Evolutionary conservation across 2,888 invertebrate species (phyloP), one percentile per base, ranked within the genome.

Genomic region (Mesochorus sp.): DNA sequence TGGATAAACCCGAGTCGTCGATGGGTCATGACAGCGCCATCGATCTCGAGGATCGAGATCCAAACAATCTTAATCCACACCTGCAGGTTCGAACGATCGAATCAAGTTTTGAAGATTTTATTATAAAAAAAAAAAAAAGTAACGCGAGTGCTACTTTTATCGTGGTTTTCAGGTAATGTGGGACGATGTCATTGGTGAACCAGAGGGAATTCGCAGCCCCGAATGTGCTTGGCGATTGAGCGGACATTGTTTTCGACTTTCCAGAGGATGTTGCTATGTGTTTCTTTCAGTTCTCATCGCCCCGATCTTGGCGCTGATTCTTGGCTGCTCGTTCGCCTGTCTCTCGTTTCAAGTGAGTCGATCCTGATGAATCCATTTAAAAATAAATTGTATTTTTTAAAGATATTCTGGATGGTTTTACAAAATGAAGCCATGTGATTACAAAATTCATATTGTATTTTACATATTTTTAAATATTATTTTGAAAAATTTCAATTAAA

Each of bases 101-200:
- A 51, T 49, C 24, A 51, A 14, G 26, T 67, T 80, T 75, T 61
- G 76, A 12, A 2, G 12, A 17, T 6, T 12, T 39, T 4, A 24
- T 10, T 0, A 21, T 4, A 21, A 12, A 10, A 24, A 17, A 3
- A 51, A 42, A 17, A 26, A n/a, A 44, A 61, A 70, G 28, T 24
- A 0, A 55, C 8, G n/a, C n/a, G 2, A 34, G 21, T 10, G 8
- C n/a, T 39, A 17, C 37, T 12, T 59, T 24, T 5, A 39, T 12
- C 19, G 34, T 76, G 73, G 53, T 61, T 74, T 84, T 10, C 82
- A 95, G 95, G 94, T 95, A 85, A 92, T 94, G 82, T 95, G 95
- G 94, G 94, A 94, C 82, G 95, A 95, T 84, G 93, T 95, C 76
- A 93, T 95, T 67, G 95, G 95, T 2, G 95, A 95, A 90, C 95